A percentile compares a stretch with the other conserved stretches of the same genome.
These are phyloP conservation scores for Eueides isabella DNA, from an alignment of 1,140 invertebrate species.

Conservation along the genomic window DNA sequence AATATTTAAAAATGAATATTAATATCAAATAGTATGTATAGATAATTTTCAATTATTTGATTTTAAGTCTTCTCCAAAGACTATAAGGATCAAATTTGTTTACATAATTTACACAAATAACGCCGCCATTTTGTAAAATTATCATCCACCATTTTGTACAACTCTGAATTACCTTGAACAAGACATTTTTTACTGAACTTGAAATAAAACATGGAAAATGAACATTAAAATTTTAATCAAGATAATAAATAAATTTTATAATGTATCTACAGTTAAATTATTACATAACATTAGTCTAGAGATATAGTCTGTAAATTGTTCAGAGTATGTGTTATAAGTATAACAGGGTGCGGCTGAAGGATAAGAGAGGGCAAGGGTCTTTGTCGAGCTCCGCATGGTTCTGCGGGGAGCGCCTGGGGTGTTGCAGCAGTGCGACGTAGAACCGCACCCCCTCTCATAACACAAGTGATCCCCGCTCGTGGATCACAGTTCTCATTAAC, in stretches of 20 bases:
- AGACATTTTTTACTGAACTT: slow-evolving; percentile 2
- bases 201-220: slow-evolving; percentile 52
- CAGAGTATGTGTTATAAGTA: slow-evolving; percentile 69
- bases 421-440: slow-evolving; percentile 69
- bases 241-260: slow-evolving; percentile 70
- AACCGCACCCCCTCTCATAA: slow-evolving; percentile 73
- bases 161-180: not conserved
- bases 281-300: slow-evolving; percentile 67
- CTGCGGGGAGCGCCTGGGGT: slow-evolving; percentile 65
- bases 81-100: not conserved
- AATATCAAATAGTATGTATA: not conserved
- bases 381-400: slow-evolving; percentile 71
- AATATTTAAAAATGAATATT: too few relatives aligned
- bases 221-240: slow-evolving; percentile 60
- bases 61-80: not conserved
- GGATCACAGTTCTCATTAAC: slow-evolving; percentile 77
- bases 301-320: slow-evolving; percentile 78
- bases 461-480: slow-evolving; percentile 68
- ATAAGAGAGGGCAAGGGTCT: slow-evolving; percentile 64
- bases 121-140: slow-evolving; percentile 24
- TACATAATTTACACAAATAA: not conserved
- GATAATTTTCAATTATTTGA: not conserved
- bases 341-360: slow-evolving; percentile 71
- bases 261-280: slow-evolving; percentile 58
- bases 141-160: slow-evolving; percentile 34